Percentiles rank a stretch among this genome's conserved stretches.
These are phyloP conservation scores for Elephantulus edwardii DNA, from an alignment of 2,113 vertebrate species.

Conservation along the genomic window DNA sequence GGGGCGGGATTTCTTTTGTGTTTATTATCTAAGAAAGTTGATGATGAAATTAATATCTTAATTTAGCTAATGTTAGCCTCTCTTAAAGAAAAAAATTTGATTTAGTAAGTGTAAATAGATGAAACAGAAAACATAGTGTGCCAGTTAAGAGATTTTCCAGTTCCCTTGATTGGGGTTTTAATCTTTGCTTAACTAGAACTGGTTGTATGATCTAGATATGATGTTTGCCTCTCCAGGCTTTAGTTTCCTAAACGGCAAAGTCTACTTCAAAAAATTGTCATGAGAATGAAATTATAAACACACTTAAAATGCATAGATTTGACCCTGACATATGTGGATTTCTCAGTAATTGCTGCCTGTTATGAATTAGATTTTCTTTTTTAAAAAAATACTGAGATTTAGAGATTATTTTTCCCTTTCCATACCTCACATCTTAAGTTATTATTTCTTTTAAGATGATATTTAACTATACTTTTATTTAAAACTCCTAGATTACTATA, in stretches of 20 bases:
- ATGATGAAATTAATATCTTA: neutral
- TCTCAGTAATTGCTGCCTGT: neutral
- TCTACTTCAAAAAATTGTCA: neutral
- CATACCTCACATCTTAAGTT: neutral
- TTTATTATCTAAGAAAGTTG: neutral
- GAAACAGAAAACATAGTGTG: neutral
- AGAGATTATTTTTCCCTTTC: neutral
- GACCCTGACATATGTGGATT: neutral
- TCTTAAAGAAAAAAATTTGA: neutral
- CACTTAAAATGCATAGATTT: neutral
- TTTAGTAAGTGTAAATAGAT: neutral
- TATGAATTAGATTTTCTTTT: constrained; percentile 1
- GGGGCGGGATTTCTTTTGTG: no score
- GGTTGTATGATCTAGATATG: neutral
- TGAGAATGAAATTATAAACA: constrained; percentile 16
- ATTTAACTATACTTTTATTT: constrained; percentile 15
- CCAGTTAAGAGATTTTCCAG: neutral
- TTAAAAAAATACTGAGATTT: constrained; percentile 1
- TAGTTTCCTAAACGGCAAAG: neutral
- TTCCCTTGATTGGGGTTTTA: neutral
- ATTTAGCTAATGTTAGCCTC: neutral
- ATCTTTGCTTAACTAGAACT: neutral
- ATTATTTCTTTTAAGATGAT: neutral
- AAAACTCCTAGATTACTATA: neutral
- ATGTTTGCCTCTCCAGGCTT: constrained; percentile 6